A percentile compares a stretch with the other conserved stretches of the same genome.
phyloP scores from a whole-genome alignment of 2,113 vertebrate genomes.

The Agelaius tricolor region DNA sequence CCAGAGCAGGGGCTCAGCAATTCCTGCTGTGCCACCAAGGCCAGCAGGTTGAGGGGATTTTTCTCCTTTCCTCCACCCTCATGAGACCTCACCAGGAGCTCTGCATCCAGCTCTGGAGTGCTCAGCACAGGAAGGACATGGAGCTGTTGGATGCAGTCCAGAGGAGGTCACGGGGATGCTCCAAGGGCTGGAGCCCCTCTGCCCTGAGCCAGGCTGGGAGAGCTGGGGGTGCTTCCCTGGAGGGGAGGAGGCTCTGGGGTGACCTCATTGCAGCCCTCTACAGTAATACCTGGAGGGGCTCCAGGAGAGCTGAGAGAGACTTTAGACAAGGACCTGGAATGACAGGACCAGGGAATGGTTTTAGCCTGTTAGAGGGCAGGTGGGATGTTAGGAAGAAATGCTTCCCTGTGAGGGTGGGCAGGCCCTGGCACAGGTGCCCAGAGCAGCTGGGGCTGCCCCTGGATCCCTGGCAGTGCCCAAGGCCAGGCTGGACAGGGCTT shows the following conservation, averaged over 20 bases:
- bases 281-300: not conserved
- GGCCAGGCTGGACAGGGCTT: accelerated
- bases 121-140: not conserved
- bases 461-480: not conserved
- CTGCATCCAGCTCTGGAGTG: not conserved
- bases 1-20: not conserved
- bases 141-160: accelerated
- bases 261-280: not conserved
- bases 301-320: not conserved
- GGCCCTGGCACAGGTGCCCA: not conserved
- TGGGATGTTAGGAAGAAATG: not conserved
- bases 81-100: not conserved
- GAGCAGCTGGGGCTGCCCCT: not conserved
- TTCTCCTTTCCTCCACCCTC: not conserved
- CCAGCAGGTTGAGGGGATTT: not conserved
- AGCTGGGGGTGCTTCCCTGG: not conserved
- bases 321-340: accelerated
- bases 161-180: not conserved
- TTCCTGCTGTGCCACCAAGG: not conserved
- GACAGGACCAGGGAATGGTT: not conserved
- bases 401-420: accelerated
- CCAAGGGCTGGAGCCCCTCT: not conserved
- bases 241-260: not conserved
- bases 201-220: not conserved
- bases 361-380: not conserved